phyloP scores from a whole-genome alignment of 2,888 invertebrate species.

The Sarcophaga carnaria region DNA sequence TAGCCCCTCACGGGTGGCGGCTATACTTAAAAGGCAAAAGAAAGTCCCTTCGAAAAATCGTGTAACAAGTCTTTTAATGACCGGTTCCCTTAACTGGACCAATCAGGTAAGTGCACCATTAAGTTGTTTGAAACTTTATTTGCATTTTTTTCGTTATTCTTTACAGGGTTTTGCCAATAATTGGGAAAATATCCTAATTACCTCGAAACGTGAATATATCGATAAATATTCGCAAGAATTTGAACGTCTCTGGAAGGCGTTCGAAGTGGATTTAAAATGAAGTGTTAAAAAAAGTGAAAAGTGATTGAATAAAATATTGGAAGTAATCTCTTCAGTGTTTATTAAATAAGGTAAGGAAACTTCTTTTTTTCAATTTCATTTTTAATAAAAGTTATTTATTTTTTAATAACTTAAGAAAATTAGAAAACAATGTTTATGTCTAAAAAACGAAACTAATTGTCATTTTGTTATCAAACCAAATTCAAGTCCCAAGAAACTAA shows the following conservation, averaged over 20 bases:
- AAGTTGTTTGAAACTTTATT: neutral
- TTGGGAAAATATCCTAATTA: slow-evolving; percentile 79
- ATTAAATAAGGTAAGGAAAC: slow-evolving; percentile 12
- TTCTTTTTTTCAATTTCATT: neutral
- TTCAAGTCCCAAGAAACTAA: too few relatives aligned
- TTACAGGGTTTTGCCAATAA: slow-evolving; percentile 77
- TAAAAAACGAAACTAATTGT: too few relatives aligned
- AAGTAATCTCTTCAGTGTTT: neutral
- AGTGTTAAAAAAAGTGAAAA: neutral
- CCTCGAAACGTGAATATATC: slow-evolving; percentile 71
- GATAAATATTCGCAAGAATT: slow-evolving; percentile 76
- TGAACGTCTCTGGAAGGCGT: slow-evolving; percentile 78
- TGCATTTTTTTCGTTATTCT: slow-evolving; percentile 23
- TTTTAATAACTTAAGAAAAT: too few relatives aligned
- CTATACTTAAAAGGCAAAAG: slow-evolving; percentile 57
- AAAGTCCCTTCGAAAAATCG: slow-evolving; percentile 54
- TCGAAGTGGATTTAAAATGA: slow-evolving; percentile 63
- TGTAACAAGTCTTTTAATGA: slow-evolving; percentile 71
- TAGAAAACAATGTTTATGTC: too few relatives aligned
- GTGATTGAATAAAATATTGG: neutral
- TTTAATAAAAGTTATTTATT: too few relatives aligned
- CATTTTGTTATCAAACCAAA: too few relatives aligned
- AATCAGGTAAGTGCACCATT: slow-evolving; percentile 68
- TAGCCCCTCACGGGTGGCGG: slow-evolving; percentile 71
- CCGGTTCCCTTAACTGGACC: slow-evolving; percentile 80